Evolutionary conservation across 2,113 vertebrate species (phyloP), one percentile per base, ranked within the genome.

Genomic region (Speoplatyrhinus poulsoni): DNA sequence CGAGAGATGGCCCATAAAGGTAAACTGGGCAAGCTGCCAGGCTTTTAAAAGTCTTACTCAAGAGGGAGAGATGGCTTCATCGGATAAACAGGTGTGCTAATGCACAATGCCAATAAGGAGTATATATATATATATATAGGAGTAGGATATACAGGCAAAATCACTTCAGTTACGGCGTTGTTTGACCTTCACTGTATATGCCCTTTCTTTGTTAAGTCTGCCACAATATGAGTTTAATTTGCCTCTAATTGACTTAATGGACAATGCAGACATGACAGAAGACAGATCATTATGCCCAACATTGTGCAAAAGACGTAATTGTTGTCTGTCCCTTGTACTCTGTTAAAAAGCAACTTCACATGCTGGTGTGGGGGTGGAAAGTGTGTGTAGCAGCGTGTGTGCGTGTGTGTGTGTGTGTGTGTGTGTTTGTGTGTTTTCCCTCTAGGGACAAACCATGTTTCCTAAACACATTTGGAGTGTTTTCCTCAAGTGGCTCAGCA

Each of bases 1-100:
- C 61, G 64, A 86, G 82, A 82, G 82, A 89, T 80, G 75, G 84
- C 76, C 87, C 83, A 90, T 92, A 92, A 91, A 89, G 85, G 88
- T 85, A 90, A 86, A 82, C 84, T 84, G 82, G 87, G 85, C 83
- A 72, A 85, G 73, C 66, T 46, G 82, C 91, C 89, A 91, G 78
- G 67, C 76, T 65, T 90, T 87, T 88, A 85, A 91, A 26, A 90
- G 79, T 85, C 69, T 65, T 85, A 70, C 81, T 89, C 86, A 89
- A 87, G 76, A 73, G 79, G 84, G 80, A 88, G 80, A 88, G 86
- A 87, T 87, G 73, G 87, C 87, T 83, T 87, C 74, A 87, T 88
- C 76, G 84, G 82, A 85, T 85, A 89, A 89, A 91, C 84, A 91
- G 85, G 82, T 85, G 86, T 58, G 74, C 74, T 76, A 72, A 87